A percentile compares a stretch with the other conserved stretches of the same genome.
These are phyloP conservation scores for Drosophila ficusphila DNA, from an alignment of 1,140 invertebrate species.

Conservation along the genomic window DNA sequence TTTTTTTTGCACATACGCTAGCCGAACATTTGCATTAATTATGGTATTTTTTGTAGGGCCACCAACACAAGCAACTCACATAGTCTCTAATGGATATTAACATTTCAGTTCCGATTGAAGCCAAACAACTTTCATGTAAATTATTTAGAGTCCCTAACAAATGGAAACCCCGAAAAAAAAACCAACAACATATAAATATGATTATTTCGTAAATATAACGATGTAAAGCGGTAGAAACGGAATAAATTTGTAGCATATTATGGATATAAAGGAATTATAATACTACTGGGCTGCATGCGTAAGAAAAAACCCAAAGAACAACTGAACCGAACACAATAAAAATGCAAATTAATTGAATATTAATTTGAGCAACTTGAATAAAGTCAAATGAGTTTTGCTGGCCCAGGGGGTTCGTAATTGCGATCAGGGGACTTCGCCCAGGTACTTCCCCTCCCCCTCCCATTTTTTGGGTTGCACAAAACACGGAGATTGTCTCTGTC, in stretches of 20 bases:
- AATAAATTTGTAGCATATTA: conserved; percentile 73
- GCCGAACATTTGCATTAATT: conserved; percentile 36
- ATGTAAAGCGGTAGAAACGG: conserved; percentile 56
- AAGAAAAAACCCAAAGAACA: conserved; percentile 49
- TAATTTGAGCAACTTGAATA: conserved; percentile 68
- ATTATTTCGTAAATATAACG: conserved; percentile 31
- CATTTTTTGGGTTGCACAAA: no score
- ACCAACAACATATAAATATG: conserved; percentile 13
- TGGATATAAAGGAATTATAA: conserved; percentile 35
- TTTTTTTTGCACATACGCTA: conserved; percentile 32
- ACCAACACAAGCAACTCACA: background rate
- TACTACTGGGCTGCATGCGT: conserved; percentile 69
- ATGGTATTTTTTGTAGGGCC: conserved; percentile 16
- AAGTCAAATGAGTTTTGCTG: conserved; percentile 22
- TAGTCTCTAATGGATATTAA: conserved; percentile 18
- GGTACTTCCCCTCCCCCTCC: conserved; percentile 34
- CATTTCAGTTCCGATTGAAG: conserved; percentile 40
- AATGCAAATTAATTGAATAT: conserved; percentile 78
- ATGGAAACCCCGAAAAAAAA: conserved; percentile 13
- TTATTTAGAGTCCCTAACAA: conserved; percentile 36
- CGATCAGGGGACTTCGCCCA: conserved; percentile 4
- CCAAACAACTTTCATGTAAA: conserved; percentile 52
- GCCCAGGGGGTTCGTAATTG: background rate
- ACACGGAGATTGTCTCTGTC: conserved; percentile 1
- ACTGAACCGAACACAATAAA: conserved; percentile 55